Base-by-base conservation (phyloP, 2,113 vertebrate genomes). In the Phylloscopus trochilus region DNA sequence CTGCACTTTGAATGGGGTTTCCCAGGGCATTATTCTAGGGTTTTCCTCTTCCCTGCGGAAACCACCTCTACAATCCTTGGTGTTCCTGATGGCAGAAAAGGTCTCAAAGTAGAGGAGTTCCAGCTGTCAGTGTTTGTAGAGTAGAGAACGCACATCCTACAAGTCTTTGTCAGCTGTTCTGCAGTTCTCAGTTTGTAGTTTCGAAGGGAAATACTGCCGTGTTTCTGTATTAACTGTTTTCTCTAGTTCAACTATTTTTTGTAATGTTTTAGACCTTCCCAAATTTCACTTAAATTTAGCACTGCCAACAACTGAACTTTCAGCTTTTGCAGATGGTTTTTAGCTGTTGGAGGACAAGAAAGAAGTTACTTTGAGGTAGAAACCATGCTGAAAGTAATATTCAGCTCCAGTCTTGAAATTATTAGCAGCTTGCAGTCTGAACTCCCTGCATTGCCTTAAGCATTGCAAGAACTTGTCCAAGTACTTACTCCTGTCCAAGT, bases 71-170 rank as follows among this genome's bases (percentile, higher is more conserved):
- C 20, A 21, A 22, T 47, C 46, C 37, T 60, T 75, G 51, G 31
- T 67, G 9, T 85, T 92, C 43, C 39, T 69, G 26, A 37, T 30
- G 37, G 35, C 31, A 49, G 59, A n/a, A 81, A 85, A 43, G 21
- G 23, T 77, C 21, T 92, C 53, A 78, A 64, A 82, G 67, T 21
- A 24, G 20, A 56, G 30, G 27, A 62, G 11, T 86, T 89, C 47
- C 8, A 30, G 47, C 44, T 91, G 83, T 76, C 49, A 75, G 0
- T 3, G 3, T 72, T 64, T 26, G 8, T 47, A 31, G 35, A 20
- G 6, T 35, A 33, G 47, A n/a, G 39, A 51, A 41, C 1, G 3
- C 4, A 6, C 23, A 9, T 37, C 0, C 2, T 78, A 7, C 10
- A 11, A 41, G 21, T 68, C 21, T 77, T 8, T 53, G 17, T 83